Conservation (phyloP, 2,888 invertebrate genomes). For the Noctua pronuba region DNA sequence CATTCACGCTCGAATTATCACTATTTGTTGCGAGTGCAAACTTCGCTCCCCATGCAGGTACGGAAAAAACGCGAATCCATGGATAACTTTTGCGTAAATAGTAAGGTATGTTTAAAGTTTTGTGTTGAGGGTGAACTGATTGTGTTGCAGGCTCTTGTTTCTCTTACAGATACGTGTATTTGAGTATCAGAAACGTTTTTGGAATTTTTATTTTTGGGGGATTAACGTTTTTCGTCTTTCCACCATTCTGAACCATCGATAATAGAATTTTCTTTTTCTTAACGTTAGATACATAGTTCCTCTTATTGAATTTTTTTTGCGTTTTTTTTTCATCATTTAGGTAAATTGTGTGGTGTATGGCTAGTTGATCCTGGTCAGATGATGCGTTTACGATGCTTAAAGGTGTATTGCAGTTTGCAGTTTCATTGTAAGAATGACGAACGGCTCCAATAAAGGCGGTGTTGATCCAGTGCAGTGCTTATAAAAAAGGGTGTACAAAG, state of each 20-base stretch:
- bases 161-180: slow-evolving; percentile 33
- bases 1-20: slow-evolving; percentile 71
- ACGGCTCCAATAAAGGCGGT: neutral
- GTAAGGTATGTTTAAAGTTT: slow-evolving; percentile 80
- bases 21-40: slow-evolving; percentile 75
- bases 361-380: neutral
- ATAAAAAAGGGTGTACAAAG: too few relatives aligned
- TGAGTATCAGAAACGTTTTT: slow-evolving; percentile 47
- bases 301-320: neutral
- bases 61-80: slow-evolving; percentile 71
- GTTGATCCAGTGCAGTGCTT: neutral
- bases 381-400: neutral
- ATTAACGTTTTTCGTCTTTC: neutral
- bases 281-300: neutral
- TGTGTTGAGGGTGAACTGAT: slow-evolving; percentile 71
- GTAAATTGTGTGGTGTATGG: neutral
- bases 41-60: slow-evolving; percentile 73
- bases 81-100: slow-evolving; percentile 81
- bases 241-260: neutral
- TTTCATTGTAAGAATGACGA: neutral
- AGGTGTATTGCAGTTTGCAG: neutral
- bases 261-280: neutral
- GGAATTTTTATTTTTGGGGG: slow-evolving; percentile 40
- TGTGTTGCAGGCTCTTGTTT: slow-evolving; percentile 65
- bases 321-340: neutral